Evolutionary conservation across 2,888 invertebrate species (phyloP), one percentile per base, ranked within the genome.

Genomic region (Papilio demoleus): DNA sequence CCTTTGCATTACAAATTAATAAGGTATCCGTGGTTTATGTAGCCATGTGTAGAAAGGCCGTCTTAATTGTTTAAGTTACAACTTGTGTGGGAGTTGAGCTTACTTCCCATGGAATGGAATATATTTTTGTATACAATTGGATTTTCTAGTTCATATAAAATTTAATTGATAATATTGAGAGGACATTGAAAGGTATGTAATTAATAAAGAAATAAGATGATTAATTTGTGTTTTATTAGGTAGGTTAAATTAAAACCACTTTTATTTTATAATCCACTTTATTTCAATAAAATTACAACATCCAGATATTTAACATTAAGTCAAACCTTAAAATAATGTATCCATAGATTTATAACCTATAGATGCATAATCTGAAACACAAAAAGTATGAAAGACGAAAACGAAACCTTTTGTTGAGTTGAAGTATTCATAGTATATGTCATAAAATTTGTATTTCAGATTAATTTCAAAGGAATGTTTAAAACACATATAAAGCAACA

Each of bases 61-160:
- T 45, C 24, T 4, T 27, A 31, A 17, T n/a, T n/a, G 34, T 14
- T 17, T 56, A 27, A 56, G n/a, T 53, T 24, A n/a, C 1, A 31
- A 56, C 31, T 14, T 34, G n/a, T n/a, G 31, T 36, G 31, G 1
- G 6, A n/a, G 14, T 60, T 24, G 60, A 40, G 60, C 24, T 50
- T 50, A 50, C 9, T 24, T 61, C 27, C 27, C 27, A 27, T 40
- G 22, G n/a, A 27, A 40, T 40, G 42, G 38, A 42, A 61, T 61
- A 61, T 31, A n/a, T 61, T 61, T 61, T 61, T 61, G 40, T 61
- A 61, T 60, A 27, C 40, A 60, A 22, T 60, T 60, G 45, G 45
- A 45, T 19, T 47, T 19, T 47, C 11, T 22, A 19, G 22, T n/a
- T 4, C 1, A n/a, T 40, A 5, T 14, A 12, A 22, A 24, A 14